Percentiles rank a stretch among this genome's conserved stretches.
Conservation (phyloP, 2,888 invertebrate genomes). For the Argyresthia albistria region DNA sequence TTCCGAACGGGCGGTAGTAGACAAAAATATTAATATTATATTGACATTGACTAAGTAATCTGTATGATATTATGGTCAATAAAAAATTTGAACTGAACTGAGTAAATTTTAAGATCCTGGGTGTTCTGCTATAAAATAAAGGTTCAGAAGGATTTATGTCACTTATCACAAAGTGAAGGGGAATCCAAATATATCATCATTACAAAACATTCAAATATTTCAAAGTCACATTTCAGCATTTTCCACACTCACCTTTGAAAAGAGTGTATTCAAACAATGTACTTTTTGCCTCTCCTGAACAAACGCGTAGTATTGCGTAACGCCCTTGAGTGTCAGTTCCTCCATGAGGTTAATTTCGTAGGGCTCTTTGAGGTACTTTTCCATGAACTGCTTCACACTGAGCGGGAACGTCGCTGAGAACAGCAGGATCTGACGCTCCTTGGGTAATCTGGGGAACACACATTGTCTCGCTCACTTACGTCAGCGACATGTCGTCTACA, state of each 20-base stretch:
- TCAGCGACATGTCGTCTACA: too few relatives aligned
- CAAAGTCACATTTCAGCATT: too few relatives aligned
- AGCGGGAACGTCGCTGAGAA: slow-evolving; percentile 99
- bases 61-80: too few relatives aligned
- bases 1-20: too few relatives aligned
- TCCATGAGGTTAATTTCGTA: slow-evolving; percentile 99
- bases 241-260: slow-evolving; percentile 85
- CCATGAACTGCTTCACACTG: slow-evolving; percentile 99
- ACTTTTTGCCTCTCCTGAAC: slow-evolving; percentile 99
- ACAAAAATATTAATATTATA: too few relatives aligned
- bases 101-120: too few relatives aligned
- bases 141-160: slow-evolving; percentile 39
- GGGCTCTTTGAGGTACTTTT: slow-evolving; percentile 96
- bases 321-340: slow-evolving; percentile 98
- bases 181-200: slow-evolving; percentile 68
- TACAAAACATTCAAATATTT: slow-evolving; percentile 12
- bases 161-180: slow-evolving; percentile 66
- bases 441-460: slow-evolving; percentile 80
- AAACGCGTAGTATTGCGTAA: slow-evolving; percentile 99
- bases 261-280: slow-evolving; percentile 98
- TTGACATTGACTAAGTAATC: too few relatives aligned
- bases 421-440: slow-evolving; percentile 96
- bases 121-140: background rate
- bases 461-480: too few relatives aligned
- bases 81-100: too few relatives aligned